These are phyloP conservation scores for Micrasema minimum DNA, from an alignment of 1,140 invertebrate species.

Conservation along the genomic window DNA sequence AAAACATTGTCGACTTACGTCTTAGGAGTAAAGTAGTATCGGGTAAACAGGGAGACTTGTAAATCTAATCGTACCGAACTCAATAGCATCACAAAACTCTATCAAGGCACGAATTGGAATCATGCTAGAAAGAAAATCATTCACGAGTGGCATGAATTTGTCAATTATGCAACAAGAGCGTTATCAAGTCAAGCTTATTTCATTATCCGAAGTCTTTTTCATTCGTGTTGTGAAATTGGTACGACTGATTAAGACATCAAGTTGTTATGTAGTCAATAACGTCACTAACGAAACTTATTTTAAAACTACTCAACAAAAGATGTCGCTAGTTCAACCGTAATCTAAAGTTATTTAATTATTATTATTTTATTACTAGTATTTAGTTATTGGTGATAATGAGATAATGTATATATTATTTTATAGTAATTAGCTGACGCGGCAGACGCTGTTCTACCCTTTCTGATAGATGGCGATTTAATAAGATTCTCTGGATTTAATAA, in stretches of 20 bases:
- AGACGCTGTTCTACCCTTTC: too few species aligned
- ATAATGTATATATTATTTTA: too few species aligned
- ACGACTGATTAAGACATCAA: neutral
- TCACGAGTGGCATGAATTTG: slow-evolving; percentile 26
- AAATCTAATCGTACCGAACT: neutral
- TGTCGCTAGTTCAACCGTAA: neutral
- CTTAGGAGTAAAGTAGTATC: neutral
- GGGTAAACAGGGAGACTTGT: neutral
- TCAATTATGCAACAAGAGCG: slow-evolving; percentile 34
- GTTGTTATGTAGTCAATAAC: too few species aligned
- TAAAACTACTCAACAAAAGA: neutral
- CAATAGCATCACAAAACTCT: slow-evolving; percentile 3
- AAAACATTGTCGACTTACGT: too few species aligned
- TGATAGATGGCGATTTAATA: too few species aligned
- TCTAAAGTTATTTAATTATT: too few species aligned
- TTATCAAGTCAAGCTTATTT: slow-evolving; percentile 18
- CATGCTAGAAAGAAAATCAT: slow-evolving; percentile 32
- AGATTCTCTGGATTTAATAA: too few species aligned
- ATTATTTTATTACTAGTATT: too few species aligned
- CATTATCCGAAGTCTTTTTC: slow-evolving; percentile 8
- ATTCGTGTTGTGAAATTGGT: neutral
- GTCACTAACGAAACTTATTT: neutral
- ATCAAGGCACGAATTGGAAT: neutral
- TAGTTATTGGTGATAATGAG: too few species aligned
- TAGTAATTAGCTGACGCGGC: too few species aligned